Base-by-base conservation (phyloP, 2,888 invertebrate genomes). In the Chloroclysta siterata region DNA sequence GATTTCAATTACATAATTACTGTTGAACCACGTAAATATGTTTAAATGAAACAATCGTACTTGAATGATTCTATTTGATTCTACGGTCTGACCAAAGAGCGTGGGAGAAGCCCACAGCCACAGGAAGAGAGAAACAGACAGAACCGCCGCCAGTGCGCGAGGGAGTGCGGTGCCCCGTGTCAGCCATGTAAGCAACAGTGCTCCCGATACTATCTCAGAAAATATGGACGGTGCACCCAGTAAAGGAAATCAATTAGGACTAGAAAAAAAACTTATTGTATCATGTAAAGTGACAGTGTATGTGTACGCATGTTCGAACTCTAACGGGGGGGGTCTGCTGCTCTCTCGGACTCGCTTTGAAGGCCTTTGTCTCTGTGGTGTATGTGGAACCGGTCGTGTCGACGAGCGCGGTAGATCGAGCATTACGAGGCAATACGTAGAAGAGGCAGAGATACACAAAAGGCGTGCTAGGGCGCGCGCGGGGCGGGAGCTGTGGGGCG, bases 81-180 rank as follows among this genome's bases (percentile, higher is more conserved):
- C 88, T 88, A 89, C 81, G 71, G 76, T 65, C 82, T 84, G 87
- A 86, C 82, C 85, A 85, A 75, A 86, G 87, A 85, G 87, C 84
- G 87, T 88, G 91, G 90, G 89, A 71, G 80, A 86, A 85, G 85
- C 89, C 91, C 92, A 89, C 90, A 86, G 89, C 93, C 93, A 93
- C 93, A 93, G 93, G 90, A 93, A 93, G 93, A 93, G 93, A 93
- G 93, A 89, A 91, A 93, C 93, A 93, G 93, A 93, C 93, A 92
- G 90, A 89, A 86, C 93, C 93, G 87, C 91, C 93, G 93, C 88
- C 88, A 90, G 91, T 89, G 91, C 90, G 89, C 88, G 87, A 83
- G 86, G 70, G 80, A 80, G 88, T 87, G 90, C 86, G 84, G 88
- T 86, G 87, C 88, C 87, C 88, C 85, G 87, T 87, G 89, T 85